These are phyloP conservation scores for Trachelipus rathkii DNA, from an alignment of 1,140 invertebrate genomes.

Conservation along the genomic window DNA sequence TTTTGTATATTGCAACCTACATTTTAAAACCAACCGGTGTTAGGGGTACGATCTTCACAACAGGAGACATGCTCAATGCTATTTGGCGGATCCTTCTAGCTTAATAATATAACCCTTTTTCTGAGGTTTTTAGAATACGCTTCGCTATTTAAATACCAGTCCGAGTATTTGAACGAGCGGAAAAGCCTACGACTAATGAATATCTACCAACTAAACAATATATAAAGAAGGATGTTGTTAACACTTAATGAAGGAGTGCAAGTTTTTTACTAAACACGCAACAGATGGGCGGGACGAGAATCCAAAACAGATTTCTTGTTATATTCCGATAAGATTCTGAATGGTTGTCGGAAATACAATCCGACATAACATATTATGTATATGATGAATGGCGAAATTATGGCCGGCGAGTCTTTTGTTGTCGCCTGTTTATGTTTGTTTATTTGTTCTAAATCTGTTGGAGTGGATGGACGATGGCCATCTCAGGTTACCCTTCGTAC, in stretches of 20 bases:
- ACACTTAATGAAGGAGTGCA: conserved; percentile 83
- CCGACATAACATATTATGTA: conserved; percentile 71
- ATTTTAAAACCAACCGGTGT: conserved; percentile 50
- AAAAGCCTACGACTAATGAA: conserved; percentile 60
- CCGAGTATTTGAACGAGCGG: conserved; percentile 36
- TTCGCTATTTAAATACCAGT: conserved; percentile 19
- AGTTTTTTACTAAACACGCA: conserved; percentile 73
- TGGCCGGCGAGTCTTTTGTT: conserved; percentile 75
- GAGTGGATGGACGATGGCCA: conserved; percentile 46
- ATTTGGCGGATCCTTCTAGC: conserved; percentile 58
- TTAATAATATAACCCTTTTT: conserved; percentile 49
- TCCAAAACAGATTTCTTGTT: conserved; percentile 81
- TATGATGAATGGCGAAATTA: conserved; percentile 72
- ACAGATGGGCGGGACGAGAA: conserved; percentile 82
- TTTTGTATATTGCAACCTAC: conserved; percentile 41
- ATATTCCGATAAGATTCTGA: conserved; percentile 59
- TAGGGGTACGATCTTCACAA: conserved; percentile 53
- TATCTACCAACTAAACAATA: conserved; percentile 74
- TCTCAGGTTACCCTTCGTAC: conserved; percentile 37
- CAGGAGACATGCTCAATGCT: conserved; percentile 82
- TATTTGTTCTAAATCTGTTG: conserved; percentile 65
- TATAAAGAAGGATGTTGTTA: conserved; percentile 66
- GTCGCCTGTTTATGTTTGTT: conserved; percentile 77
- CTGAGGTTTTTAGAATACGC: conserved; percentile 27
- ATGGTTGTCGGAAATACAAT: conserved; percentile 76